A percentile compares a stretch with the other conserved stretches of the same genome.
Conservation (phyloP, 1,140 invertebrate genomes). For the Drosophila miranda region DNA sequence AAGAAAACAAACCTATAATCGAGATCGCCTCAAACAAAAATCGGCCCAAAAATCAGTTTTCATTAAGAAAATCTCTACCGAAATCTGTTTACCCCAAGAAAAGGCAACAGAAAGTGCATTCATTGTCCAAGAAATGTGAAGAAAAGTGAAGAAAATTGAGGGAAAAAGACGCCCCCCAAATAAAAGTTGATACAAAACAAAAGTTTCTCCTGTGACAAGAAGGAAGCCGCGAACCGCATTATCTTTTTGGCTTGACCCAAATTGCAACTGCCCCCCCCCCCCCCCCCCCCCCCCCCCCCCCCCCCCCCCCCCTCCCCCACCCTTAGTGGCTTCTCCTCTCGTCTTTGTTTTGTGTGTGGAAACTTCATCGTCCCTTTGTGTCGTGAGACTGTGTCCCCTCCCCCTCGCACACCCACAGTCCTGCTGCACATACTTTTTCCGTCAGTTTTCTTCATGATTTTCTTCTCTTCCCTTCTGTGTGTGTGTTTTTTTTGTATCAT, state of each 20-base stretch:
- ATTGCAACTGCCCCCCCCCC: conserved; percentile 41
- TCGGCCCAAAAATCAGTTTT: no score
- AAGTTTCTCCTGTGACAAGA: conserved; percentile 40
- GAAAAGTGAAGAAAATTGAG: no score
- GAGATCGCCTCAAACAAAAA: no score
- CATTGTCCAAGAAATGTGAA: no score
- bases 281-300: conserved; percentile 4
- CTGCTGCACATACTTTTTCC: no score
- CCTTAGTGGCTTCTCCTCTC: conserved; percentile 14
- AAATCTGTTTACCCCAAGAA: no score
- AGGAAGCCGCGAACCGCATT: conserved; percentile 57
- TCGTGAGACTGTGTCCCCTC: conserved; percentile 3
- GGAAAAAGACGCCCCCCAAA: no score
- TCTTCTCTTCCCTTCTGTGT: background rate
- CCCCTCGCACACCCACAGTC: background rate
- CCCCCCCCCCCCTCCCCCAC: conserved; percentile 2
- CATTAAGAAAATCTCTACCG: no score
- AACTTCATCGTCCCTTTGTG: conserved; percentile 49
- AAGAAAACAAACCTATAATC: no score
- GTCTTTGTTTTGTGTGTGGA: conserved; percentile 40
- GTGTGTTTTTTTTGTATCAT: conserved; percentile 59
- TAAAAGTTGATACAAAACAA: conserved; percentile 29
- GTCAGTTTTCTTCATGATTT: no score
- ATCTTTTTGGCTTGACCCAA: conserved; percentile 72
- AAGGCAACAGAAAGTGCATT: no score